phyloP scores from a whole-genome alignment of 1,140 invertebrate species.

The Drosophila parvula region DNA sequence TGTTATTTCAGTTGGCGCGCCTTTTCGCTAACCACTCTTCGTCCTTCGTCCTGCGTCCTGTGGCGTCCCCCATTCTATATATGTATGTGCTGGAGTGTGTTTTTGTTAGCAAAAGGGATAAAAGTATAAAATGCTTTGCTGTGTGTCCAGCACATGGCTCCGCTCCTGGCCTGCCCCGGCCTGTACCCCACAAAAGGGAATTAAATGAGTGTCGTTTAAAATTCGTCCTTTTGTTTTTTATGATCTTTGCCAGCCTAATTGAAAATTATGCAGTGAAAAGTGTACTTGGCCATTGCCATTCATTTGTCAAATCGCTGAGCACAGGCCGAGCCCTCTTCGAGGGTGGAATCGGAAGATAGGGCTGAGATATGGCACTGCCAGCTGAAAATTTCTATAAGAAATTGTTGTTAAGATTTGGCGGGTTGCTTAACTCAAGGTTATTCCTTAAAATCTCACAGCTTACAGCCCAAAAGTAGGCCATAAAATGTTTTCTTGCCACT shows the following conservation, averaged over 20 bases:
- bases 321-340: conserved; percentile 28
- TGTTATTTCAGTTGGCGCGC: conserved; percentile 79
- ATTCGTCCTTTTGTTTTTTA: conserved; percentile 56
- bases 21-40: conserved; percentile 69
- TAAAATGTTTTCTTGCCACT: background rate
- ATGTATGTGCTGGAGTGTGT: conserved; percentile 45
- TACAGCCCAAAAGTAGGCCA: background rate
- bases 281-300: conserved; percentile 44
- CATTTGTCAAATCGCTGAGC: conserved; percentile 68
- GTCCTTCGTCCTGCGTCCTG: conserved; percentile 8
- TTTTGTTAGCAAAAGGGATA: conserved; percentile 80
- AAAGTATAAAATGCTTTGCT: conserved; percentile 77
- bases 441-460: background rate
- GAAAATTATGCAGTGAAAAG: conserved; percentile 70
- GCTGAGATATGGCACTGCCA: no score
- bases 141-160: conserved; percentile 69
- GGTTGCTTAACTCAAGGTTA: background rate
- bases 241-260: conserved; percentile 69
- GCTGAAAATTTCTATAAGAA: background rate
- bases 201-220: conserved; percentile 76
- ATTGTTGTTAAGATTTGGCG: no score
- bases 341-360: background rate
- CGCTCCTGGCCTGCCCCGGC: background rate
- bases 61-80: conserved; percentile 1
- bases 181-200: conserved; percentile 32